phyloP scores from a whole-genome alignment of 2,888 invertebrate species.

The Cheilosia grossa region DNA sequence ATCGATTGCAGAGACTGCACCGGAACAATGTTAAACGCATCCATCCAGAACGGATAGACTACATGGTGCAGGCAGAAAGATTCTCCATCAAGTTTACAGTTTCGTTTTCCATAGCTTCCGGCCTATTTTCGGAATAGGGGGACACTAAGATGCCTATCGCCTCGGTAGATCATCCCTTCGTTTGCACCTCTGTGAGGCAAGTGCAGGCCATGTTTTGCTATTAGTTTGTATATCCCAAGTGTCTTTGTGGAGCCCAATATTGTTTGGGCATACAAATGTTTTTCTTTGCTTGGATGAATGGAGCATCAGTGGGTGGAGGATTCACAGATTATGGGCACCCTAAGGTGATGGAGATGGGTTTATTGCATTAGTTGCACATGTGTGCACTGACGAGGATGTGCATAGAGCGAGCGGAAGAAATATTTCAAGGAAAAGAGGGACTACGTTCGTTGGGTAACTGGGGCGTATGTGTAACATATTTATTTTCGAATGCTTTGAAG shows the following conservation, averaged over 20 bases:
- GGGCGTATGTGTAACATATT: slow-evolving; percentile 35
- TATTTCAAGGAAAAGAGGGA: slow-evolving; percentile 13
- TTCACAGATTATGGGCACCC: slow-evolving; percentile 12
- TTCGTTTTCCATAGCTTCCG: slow-evolving; percentile 48
- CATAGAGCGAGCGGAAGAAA: slow-evolving; percentile 3
- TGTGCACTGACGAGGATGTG: slow-evolving; percentile 42
- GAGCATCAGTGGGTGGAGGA: not conserved
- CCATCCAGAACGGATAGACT: slow-evolving; percentile 54
- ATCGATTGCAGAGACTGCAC: slow-evolving; percentile 32
- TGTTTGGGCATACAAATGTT: slow-evolving; percentile 60
- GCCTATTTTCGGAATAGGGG: slow-evolving; percentile 23
- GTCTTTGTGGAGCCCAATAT: slow-evolving; percentile 51
- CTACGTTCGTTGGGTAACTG: slow-evolving; percentile 20
- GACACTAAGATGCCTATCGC: slow-evolving; percentile 48
- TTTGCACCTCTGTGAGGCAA: slow-evolving; percentile 38
- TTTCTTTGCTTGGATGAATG: slow-evolving; percentile 43
- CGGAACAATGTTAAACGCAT: slow-evolving; percentile 62
- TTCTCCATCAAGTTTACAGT: slow-evolving; percentile 30
- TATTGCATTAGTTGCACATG: slow-evolving; percentile 59
- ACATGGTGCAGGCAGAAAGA: slow-evolving; percentile 10
- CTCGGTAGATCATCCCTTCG: slow-evolving; percentile 40
- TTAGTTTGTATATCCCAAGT: slow-evolving; percentile 37
- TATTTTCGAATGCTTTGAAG: slow-evolving; percentile 3
- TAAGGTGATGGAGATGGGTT: slow-evolving; percentile 27
- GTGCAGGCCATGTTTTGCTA: slow-evolving; percentile 19